Percentiles rank a stretch among this genome's conserved stretches.
Evolutionary conservation across 2,113 vertebrate genomes (phyloP).

Genomic region (Upupa epops): DNA sequence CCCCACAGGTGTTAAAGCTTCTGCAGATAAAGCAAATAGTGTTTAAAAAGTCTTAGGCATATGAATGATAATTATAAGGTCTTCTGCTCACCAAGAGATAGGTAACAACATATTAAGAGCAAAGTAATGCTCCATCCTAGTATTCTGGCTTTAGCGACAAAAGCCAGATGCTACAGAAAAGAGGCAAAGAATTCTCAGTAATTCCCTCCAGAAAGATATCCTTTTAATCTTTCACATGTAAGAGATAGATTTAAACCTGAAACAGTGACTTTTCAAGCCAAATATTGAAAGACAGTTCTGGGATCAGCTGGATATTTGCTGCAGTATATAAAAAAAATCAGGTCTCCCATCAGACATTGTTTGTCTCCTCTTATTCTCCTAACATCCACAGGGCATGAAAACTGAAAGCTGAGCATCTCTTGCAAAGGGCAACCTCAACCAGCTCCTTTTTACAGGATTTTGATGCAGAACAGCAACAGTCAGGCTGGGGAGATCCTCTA

Average conservation of each 20-base stretch:
- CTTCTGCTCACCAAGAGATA: neutral
- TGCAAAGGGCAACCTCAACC: neutral
- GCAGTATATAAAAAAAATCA: neutral
- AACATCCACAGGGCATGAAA: neutral
- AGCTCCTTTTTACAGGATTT: neutral
- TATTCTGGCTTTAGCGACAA: neutral
- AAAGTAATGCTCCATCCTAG: neutral
- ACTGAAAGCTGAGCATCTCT: conserved; percentile 3
- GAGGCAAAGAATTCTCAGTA: neutral
- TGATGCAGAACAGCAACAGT: conserved; percentile 31
- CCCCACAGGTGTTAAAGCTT: neutral
- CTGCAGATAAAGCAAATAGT: too few relatives aligned
- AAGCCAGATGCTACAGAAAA: neutral
- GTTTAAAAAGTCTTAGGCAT: neutral
- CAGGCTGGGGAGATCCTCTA: neutral
- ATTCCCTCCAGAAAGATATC: neutral
- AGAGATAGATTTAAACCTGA: neutral
- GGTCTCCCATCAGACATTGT: neutral
- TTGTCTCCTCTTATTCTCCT: neutral
- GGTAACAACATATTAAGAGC: neutral
- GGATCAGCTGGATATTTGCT: neutral
- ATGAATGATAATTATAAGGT: neutral
- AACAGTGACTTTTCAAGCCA: neutral
- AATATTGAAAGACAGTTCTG: neutral
- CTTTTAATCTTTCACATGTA: neutral